Evolutionary conservation across 2,797 vertebrate species (phyloP).

Genomic region (Sebastes minor): DNA sequence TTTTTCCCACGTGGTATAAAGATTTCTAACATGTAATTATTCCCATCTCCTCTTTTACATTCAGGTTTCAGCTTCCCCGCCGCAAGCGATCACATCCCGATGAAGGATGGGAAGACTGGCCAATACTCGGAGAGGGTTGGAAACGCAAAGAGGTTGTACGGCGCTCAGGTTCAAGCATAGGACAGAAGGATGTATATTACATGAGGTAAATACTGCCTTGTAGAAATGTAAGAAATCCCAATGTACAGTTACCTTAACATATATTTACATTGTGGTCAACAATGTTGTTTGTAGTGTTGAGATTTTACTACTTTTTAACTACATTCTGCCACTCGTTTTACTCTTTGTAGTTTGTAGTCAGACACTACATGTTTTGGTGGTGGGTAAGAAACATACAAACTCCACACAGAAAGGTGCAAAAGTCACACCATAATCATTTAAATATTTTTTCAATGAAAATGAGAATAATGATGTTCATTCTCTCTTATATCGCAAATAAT

Average conservation of each 20-base stretch:
- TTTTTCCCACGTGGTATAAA: background rate
- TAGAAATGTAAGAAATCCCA: background rate
- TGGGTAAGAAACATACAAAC: too few relatives aligned
- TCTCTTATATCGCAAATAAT: too few relatives aligned
- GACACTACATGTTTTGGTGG: too few relatives aligned
- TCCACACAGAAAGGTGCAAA: too few relatives aligned
- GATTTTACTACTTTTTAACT: background rate
- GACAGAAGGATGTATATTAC: constrained; percentile 91
- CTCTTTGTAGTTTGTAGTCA: background rate
- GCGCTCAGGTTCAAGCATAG: constrained; percentile 86
- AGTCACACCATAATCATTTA: too few relatives aligned
- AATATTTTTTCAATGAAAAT: too few relatives aligned
- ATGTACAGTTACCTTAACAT: background rate
- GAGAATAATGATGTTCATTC: too few relatives aligned
- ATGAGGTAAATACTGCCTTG: constrained; percentile 78
- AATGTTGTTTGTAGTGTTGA: background rate
- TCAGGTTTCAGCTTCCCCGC: constrained; percentile 26
- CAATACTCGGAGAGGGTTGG: constrained; percentile 87
- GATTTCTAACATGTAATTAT: background rate
- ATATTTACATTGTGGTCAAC: background rate
- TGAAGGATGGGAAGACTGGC: constrained; percentile 88
- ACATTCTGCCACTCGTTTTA: background rate
- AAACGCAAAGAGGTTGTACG: constrained; percentile 88
- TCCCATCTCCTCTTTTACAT: background rate
- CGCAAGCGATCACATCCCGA: constrained; percentile 68